Base-by-base conservation (phyloP, 2,113 vertebrate species). In the Calyptommatus sinebrachiatus region DNA sequence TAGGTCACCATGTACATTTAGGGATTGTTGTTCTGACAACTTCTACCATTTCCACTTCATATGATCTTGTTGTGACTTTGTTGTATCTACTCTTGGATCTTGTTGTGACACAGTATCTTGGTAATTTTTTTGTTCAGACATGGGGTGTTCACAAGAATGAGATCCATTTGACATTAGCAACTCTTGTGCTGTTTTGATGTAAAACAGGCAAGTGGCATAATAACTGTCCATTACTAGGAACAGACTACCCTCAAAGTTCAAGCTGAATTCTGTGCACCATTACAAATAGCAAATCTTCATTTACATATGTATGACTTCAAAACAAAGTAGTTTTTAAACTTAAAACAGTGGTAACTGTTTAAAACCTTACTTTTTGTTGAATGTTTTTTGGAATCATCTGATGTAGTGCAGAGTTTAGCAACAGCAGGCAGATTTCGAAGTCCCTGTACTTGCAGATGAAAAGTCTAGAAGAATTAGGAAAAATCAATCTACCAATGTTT, bases 361-460 rank as follows among this genome's bases (percentile, higher is more conserved):
- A 35, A 62, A 62, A 84, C 77, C 91, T 95, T 93, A 57, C 90
- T 82, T 86, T 94, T 93, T 45, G 91, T 88, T 14, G 79, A 5
- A 21, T 90, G 77, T 82, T 91, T 94, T 24, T 82, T 83, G 1
- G 89, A 90, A 63, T 90, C 92, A 41, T 86, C 89, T 14, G 89
- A 81, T 80, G 92, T 88, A 41, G 92, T 92, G 84, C 93, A 94
- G 69, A 96, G 82, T 29, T 80, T 66, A n/a, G 86, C 86, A 5
- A 88, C 75, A 1, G 93, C 65, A 21, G 81, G 80, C 11, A 84
- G 84, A 87, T 81, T 92, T 86, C 89, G 86, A 78, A 91, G 18
- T 2, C 80, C 83, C 65, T 68, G 92, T 86, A 80, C 86, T 77
- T 94, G 92, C 73, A 89, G 83, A 75, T 88, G 89, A 73, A 93